These are phyloP conservation scores for Pseudochaenichthys georgianus DNA, from an alignment of 2,797 vertebrate genomes.

Conservation along the genomic window DNA sequence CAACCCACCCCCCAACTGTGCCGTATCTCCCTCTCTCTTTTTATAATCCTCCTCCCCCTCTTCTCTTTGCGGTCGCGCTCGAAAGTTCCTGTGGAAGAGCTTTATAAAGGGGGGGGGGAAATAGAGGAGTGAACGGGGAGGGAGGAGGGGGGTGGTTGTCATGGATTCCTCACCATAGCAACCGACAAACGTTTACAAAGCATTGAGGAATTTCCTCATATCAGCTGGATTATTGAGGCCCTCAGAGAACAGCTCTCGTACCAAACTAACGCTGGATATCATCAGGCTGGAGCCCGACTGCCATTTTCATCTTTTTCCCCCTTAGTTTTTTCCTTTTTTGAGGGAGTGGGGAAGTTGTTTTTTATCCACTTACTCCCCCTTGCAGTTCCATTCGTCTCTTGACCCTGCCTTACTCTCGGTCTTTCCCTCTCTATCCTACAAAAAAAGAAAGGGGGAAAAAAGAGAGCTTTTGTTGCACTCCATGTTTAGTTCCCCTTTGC, in stretches of 20 bases:
- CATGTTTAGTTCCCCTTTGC: conserved; percentile 76
- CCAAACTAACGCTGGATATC: conserved; percentile 83
- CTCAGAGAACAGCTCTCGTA: conserved; percentile 79
- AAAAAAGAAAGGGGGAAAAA: neutral
- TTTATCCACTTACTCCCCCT: conserved; percentile 68
- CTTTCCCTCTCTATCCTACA: conserved; percentile 54
- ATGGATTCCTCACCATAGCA: conserved; percentile 89
- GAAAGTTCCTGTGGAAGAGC: conserved; percentile 83
- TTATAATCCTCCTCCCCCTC: conserved; percentile 65
- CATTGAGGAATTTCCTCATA: conserved; percentile 91
- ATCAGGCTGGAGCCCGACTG: conserved; percentile 72
- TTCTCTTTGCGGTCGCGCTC: conserved; percentile 67
- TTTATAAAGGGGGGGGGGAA: conserved; percentile 73
- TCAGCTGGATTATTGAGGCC: conserved; percentile 91
- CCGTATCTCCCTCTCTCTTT: conserved; percentile 50
- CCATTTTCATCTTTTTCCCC: conserved; percentile 63
- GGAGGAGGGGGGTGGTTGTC: conserved; percentile 75
- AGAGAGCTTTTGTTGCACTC: conserved; percentile 70
- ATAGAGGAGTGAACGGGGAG: conserved; percentile 42
- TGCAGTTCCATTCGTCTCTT: conserved; percentile 71
- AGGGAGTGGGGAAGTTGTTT: conserved; percentile 62
- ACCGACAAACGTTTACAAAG: conserved; percentile 91
- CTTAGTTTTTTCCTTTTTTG: conserved; percentile 14
- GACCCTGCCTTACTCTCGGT: conserved; percentile 77
- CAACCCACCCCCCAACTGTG: conserved; percentile 43